These are phyloP conservation scores for Minunthozetes semirufus DNA, from an alignment of 2,888 invertebrate species.

Conservation along the genomic window DNA sequence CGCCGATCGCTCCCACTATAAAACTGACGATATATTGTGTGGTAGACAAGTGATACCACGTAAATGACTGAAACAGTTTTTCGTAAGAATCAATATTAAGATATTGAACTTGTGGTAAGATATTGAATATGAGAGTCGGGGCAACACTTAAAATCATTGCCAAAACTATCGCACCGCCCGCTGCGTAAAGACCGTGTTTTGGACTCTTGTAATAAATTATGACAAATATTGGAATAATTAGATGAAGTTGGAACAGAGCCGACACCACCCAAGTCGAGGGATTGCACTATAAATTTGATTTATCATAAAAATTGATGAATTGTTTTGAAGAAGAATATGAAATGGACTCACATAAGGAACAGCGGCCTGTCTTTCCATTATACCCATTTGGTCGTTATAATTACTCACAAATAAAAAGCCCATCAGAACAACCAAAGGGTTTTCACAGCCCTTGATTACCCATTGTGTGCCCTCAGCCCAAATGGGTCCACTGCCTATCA, in stretches of 20 bases:
- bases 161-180: neutral
- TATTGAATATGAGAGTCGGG: conserved; percentile 19
- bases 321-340: neutral
- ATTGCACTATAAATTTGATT: conserved; percentile 21
- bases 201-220: conserved; percentile 4
- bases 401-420: conserved; percentile 32
- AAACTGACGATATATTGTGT: conserved; percentile 27
- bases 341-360: conserved; percentile 26
- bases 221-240: conserved; percentile 26
- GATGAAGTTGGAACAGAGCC: conserved; percentile 28
- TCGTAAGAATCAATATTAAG: conserved; percentile 24
- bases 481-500: conserved; percentile 32
- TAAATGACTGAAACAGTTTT: conserved; percentile 13
- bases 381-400: conserved; percentile 32
- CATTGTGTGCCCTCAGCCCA: conserved; percentile 36
- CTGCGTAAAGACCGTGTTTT: neutral
- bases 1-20: conserved; percentile 25
- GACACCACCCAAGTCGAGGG: conserved; percentile 33
- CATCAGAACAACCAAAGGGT: neutral
- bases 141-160: neutral
- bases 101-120: conserved; percentile 33
- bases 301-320: no score
- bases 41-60: conserved; percentile 34
- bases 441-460: conserved; percentile 23
- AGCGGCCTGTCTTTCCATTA: conserved; percentile 6